Evolutionary conservation across 2,797 vertebrate species (phyloP), one percentile per base, ranked within the genome.

Genomic region (Chromobotia macracanthus): DNA sequence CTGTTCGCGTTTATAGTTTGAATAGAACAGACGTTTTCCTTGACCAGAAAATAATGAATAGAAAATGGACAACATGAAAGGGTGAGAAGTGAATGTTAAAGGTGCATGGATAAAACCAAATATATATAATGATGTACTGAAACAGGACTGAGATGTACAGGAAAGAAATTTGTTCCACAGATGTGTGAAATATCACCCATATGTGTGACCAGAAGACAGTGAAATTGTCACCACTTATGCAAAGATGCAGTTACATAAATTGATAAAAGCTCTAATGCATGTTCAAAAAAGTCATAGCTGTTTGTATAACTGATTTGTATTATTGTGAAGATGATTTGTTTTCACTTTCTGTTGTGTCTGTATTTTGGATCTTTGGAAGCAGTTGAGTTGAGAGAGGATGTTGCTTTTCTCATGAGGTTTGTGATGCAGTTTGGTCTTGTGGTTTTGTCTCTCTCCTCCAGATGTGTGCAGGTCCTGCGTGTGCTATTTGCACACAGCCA

Each of bases 221-320:
- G 38, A 21, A 60, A 38, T 81, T 71, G 58, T 77, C 19, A 50
- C 44, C 70, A 73, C n/a, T 80, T 77, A 69, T 48, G 69, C 55
- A 80, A 67, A 80, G 72, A 80, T 61, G 53, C 56, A 71, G 55
- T 41, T 55, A 65, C 75, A 53, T 74, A 56, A 70, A 69, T 69
- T 66, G 67, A 61, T 73, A 68, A 38, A 60, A 68, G 13, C 75
- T 72, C 53, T 69, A 51, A 64, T 79, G 78, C 84, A 81, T 81
- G 82, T 75, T 80, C 75, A 23, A 70, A 67, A 28, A 72, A 21
- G 63, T 82, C 80, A 82, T 72, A 63, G 79, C 63, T 67, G 70
- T 75, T 82, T 72, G 56, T 53, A n/a, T 60, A 21, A 31, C 31
- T 19, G 16, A 69, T 75, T 69, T 19, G 50, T 58, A 56, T 55